Evolutionary conservation across 2,113 vertebrate genomes (phyloP).

Genomic region (Rafetus swinhoei): DNA sequence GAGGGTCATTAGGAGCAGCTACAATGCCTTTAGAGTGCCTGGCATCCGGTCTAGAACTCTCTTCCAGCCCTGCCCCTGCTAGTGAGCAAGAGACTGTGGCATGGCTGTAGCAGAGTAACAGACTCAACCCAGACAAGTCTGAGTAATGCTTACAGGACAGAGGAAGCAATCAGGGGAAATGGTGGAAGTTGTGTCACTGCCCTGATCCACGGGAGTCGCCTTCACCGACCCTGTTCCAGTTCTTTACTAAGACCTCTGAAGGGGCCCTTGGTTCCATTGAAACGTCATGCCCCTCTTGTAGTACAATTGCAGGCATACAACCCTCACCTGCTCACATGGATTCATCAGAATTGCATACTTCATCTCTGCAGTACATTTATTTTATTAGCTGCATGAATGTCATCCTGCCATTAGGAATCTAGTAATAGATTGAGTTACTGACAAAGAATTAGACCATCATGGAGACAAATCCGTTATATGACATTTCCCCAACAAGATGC

Average conservation of each 20-base stretch:
- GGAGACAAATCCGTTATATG: background rate
- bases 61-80: background rate
- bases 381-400: background rate
- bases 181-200: background rate
- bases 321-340: background rate
- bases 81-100: too few relatives aligned
- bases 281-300: background rate
- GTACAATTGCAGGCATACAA: background rate
- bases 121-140: background rate
- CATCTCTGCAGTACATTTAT: background rate
- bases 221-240: background rate
- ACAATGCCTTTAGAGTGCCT: background rate
- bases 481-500: background rate
- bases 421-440: background rate
- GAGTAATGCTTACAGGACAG: background rate
- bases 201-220: background rate
- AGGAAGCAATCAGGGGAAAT: background rate
- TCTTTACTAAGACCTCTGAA: background rate
- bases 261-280: background rate
- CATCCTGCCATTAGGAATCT: background rate
- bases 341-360: background rate
- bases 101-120: background rate
- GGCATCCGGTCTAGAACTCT: background rate
- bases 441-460: background rate
- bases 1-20: background rate